phyloP scores from a whole-genome alignment of 2,113 vertebrate genomes.

The Phalacrocorax carbo region DNA sequence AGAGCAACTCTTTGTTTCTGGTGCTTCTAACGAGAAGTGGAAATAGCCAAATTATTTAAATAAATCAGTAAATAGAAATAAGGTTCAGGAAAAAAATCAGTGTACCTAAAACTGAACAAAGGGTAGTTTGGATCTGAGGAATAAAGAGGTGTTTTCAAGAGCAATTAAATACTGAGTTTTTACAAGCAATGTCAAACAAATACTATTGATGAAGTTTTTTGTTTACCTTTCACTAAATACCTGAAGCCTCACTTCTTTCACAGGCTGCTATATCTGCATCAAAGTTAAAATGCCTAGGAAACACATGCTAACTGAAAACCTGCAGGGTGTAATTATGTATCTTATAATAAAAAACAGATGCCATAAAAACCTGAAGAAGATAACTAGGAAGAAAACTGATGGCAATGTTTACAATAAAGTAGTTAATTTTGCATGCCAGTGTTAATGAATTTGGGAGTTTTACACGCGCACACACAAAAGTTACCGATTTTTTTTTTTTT shows the following conservation, averaged over 20 bases:
- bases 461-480: not conserved
- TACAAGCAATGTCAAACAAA: not conserved
- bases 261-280: not conserved
- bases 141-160: not conserved
- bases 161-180: not conserved
- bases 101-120: not conserved
- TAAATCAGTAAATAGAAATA: not conserved
- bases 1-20: not conserved
- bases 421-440: not conserved
- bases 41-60: not conserved
- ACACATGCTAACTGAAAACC: not conserved
- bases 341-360: not conserved
- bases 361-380: not conserved
- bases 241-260: not conserved
- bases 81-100: rapidly evolving
- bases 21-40: not conserved
- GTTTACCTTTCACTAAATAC: not conserved
- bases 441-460: not conserved
- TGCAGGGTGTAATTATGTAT: not conserved
- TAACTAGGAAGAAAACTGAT: not conserved
- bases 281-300: not conserved
- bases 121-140: not conserved
- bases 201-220: not conserved
- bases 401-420: not conserved
- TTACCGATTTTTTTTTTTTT: not conserved